These are phyloP conservation scores for Vultur gryphus DNA, from an alignment of 2,797 vertebrate genomes.

Conservation along the genomic window DNA sequence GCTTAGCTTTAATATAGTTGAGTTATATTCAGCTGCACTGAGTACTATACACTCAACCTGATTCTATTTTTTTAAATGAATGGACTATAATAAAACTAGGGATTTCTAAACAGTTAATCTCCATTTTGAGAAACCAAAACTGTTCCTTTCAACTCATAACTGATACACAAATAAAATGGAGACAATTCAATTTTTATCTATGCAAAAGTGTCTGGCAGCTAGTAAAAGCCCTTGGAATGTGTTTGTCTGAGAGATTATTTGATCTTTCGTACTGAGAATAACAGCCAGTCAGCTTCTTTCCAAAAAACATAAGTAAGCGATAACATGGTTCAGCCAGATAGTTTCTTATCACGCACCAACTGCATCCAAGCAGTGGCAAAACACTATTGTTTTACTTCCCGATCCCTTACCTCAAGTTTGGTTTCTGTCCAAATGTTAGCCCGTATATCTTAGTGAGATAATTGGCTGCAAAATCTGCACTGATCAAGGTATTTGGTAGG, in stretches of 20 bases:
- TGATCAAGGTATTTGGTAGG: slow-evolving; percentile 88
- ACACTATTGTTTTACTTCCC: not conserved
- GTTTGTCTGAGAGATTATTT: not conserved
- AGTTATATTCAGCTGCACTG: not conserved
- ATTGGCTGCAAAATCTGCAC: slow-evolving; percentile 96
- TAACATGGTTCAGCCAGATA: slow-evolving; percentile 1
- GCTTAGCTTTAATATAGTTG: not conserved
- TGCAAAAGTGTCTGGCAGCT: not conserved
- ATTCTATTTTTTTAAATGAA: not conserved
- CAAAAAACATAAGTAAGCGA: not conserved
- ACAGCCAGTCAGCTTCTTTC: slow-evolving; percentile 19
- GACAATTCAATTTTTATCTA: not conserved
- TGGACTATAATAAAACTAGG: not conserved
- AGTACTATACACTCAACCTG: not conserved
- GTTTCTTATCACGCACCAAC: slow-evolving; percentile 24
- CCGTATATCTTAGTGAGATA: slow-evolving; percentile 91
- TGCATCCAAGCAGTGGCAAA: not conserved
- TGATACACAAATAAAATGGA: not conserved
- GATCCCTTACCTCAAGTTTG: slow-evolving; percentile 84
- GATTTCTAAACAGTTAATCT: not conserved
- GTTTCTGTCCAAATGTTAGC: slow-evolving; percentile 94
- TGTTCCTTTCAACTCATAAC: not conserved
- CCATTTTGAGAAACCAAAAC: not conserved
- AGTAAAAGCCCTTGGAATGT: slow-evolving; percentile 5
- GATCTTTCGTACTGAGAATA: not conserved